A percentile compares a stretch with the other conserved stretches of the same genome.
These are phyloP conservation scores for Tholera decimalis DNA, from an alignment of 2,888 invertebrate species.

Conservation along the genomic window DNA sequence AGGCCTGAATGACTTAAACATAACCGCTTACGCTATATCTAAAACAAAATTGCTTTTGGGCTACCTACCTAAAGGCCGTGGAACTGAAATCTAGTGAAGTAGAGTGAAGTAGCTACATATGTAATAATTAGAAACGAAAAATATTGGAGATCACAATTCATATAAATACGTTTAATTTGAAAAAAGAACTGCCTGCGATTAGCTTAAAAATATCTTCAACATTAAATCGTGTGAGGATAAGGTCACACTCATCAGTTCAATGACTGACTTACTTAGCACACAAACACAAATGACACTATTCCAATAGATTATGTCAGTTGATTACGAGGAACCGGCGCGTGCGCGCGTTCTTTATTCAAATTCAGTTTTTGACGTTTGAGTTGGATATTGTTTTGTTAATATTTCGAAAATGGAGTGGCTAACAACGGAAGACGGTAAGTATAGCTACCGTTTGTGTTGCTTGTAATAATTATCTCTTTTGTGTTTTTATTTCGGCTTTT, in stretches of 20 bases:
- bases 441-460: not conserved
- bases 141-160: too few relatives aligned
- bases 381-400: conserved; percentile 4
- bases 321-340: conserved; percentile 41
- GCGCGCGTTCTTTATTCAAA: conserved; percentile 58
- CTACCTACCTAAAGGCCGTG: too few relatives aligned
- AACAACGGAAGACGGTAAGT: conserved; percentile 75
- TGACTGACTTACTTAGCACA: conserved; percentile 9
- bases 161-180: too few relatives aligned
- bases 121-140: too few relatives aligned
- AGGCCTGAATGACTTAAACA: too few relatives aligned
- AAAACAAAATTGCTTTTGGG: too few relatives aligned
- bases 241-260: not conserved
- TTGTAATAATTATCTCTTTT: conserved; percentile 8
- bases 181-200: too few relatives aligned
- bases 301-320: conserved; percentile 34
- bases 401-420: conserved; percentile 76
- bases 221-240: not conserved
- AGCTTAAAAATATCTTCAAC: not conserved
- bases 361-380: conserved; percentile 4
- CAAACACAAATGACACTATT: not conserved
- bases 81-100: too few relatives aligned
- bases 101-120: too few relatives aligned
- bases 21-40: too few relatives aligned
- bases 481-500: too few relatives aligned